Base-by-base conservation (phyloP, 2,888 invertebrate genomes). In the Agrilus mali region DNA sequence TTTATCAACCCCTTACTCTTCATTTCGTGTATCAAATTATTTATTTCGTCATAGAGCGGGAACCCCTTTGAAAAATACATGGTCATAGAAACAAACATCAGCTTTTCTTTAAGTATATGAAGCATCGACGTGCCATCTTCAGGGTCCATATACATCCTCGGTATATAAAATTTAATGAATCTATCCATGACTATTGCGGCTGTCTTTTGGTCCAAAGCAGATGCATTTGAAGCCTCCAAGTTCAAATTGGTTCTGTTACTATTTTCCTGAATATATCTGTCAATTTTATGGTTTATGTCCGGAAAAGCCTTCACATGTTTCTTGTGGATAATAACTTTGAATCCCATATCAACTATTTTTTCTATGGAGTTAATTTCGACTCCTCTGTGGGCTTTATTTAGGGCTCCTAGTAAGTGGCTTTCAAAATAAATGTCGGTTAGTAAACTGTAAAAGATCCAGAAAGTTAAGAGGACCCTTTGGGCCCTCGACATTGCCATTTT, bases 61-160 rank as follows among this genome's bases (percentile, higher is more conserved):
- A 43, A 48, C 12, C 46, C 45, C 15, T 39, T 46, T 5, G 42
- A 22, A 42, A 44, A 48, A n/a, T 40, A 42, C 10, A 43, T 27
- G 7, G 15, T 34, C 13, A 47, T 31, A 3, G 39, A 22, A 22
- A 39, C 8, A 17, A 39, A 41, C 4, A 14, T 22, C 1, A 45
- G 10, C 1, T 36, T 41, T 4, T 36, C 16, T 3, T 45, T 27
- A n/a, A 47, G 36, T 7, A 42, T 33, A 13, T 43, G 38, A 7
- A 47, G 10, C 36, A 43, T 32, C 3, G 45, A 27, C 12, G 14
- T 39, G 7, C 47, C 47, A 10, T 31, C 15, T 12, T 17, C 12
- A 4, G 27, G 27, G 8, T 39, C 41, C 12, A 43, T 14, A 15
- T 36, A 45, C 12, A 14, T 7, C 10, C 12, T 15, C 17, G 31